Base-by-base conservation (phyloP, 2,797 vertebrate species). In the Tachyglossus aculeatus region DNA sequence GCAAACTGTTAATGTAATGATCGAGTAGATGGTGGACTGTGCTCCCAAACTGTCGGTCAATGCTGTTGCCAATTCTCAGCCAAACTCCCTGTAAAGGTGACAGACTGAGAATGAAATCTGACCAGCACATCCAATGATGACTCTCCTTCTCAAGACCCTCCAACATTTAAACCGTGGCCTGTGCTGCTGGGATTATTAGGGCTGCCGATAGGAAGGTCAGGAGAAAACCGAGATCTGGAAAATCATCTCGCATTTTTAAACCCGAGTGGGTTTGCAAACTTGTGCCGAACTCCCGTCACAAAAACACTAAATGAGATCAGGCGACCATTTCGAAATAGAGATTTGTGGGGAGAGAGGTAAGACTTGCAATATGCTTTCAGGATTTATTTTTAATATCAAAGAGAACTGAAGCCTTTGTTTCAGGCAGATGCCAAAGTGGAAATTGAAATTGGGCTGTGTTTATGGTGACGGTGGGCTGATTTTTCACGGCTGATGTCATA, bases 391-490 rank as follows among this genome's bases (percentile, higher is more conserved):
- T 27, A 62, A 72, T 68, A 57, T 24, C 56, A 66, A 32, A 74
- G 19, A 74, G 61, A 81, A 70, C 76, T 65, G n/a, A 44, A 33
- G 61, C 36, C 58, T 79, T 71, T 52, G 32, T 50, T 63, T 57
- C 15, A 69, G 56, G 59, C 66, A 68, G 57, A 58, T 66, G 21
- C 32, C 47, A 40, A 74, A 70, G 58, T 78, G 72, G 55, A 62
- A 74, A 66, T 82, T 74, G 69, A 77, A 61, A 69, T 40, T 61
- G 57, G 67, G 55, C 38, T 82, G 69, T n/a, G n/a, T 80, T 81
- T 86, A 73, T 60, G 57, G 64, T 67, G 70, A 33, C 50, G 16
- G 10, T 58, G 38, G 25, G 33, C 64, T 67, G 45, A 75, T 69
- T 75, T 47, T 55, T 71, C 52, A 47, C 73, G 60, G 52, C 69